These are phyloP conservation scores for Atractosteus spatula DNA, from an alignment of 2,113 vertebrate species.

Conservation along the genomic window DNA sequence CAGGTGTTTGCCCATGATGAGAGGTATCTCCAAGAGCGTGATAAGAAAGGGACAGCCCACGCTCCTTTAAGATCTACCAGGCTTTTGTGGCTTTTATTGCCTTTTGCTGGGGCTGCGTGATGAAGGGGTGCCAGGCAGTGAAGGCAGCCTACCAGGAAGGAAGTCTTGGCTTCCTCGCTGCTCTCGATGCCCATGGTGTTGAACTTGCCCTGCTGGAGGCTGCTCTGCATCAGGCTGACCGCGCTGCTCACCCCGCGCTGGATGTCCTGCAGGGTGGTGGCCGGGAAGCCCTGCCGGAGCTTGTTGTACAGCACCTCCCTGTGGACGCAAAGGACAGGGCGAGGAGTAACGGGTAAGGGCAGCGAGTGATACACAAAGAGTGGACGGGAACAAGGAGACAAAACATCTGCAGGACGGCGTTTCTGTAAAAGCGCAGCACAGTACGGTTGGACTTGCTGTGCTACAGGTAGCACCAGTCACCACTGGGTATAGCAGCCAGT, in stretches of 20 bases:
- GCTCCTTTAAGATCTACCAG: too few relatives aligned
- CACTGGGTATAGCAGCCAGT: not conserved
- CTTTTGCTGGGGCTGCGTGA: not conserved
- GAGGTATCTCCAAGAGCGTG: too few relatives aligned
- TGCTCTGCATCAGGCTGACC: slow-evolving; percentile 96
- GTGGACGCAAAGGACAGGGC: not conserved
- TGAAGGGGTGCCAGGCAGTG: too few relatives aligned
- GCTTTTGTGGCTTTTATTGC: not conserved
- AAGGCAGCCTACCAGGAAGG: slow-evolving; percentile 82
- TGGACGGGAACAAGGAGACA: not conserved
- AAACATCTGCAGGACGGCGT: not conserved
- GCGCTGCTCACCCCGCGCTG: slow-evolving; percentile 97
- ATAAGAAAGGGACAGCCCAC: too few relatives aligned
- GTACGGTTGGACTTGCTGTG: not conserved
- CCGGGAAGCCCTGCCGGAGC: slow-evolving; percentile 88
- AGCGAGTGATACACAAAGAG: not conserved
- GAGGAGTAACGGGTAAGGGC: too few relatives aligned
- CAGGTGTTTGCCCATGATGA: too few relatives aligned
- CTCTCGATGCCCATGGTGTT: slow-evolving; percentile 95
- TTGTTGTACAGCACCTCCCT: slow-evolving; percentile 92
- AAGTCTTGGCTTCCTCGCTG: slow-evolving; percentile 85
- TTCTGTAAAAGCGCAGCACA: not conserved
- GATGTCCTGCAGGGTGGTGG: slow-evolving; percentile 92
- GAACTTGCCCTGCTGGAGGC: slow-evolving; percentile 95
- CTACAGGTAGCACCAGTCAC: not conserved